Percentiles rank a stretch among this genome's conserved stretches.
Evolutionary conservation across 53 echinoderm and acorn worm genomes (phyloP).

Genomic region (Paelopatides confundens): DNA sequence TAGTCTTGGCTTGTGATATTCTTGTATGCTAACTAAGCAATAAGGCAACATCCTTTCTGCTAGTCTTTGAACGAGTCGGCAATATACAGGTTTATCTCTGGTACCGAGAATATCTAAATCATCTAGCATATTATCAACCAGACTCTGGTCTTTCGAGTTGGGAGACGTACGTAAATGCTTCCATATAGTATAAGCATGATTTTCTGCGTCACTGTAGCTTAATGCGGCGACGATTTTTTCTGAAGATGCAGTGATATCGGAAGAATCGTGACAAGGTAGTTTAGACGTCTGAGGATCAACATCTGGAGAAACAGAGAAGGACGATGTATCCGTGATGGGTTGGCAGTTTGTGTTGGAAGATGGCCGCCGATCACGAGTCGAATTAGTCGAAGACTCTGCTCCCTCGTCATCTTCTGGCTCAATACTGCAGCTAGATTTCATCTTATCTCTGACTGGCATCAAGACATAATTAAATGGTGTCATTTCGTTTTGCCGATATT

Average conservation of each 20-base stretch:
- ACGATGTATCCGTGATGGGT: constrained; percentile 42
- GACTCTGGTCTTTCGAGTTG: constrained; percentile 79
- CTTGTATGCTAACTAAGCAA: constrained; percentile 72
- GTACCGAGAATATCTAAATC: constrained; percentile 86
- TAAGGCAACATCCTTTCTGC: constrained; percentile 85
- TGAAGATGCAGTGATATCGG: constrained; percentile 42
- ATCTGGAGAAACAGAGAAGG: constrained; percentile 39
- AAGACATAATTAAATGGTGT: constrained; percentile 41
- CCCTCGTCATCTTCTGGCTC: constrained; percentile 24
- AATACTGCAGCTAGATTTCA: constrained; percentile 5
- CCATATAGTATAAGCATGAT: constrained; percentile 85
- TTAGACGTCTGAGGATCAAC: constrained; percentile 32
- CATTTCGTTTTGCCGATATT: background rate
- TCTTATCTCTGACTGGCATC: constrained; percentile 41
- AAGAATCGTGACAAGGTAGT: constrained; percentile 45
- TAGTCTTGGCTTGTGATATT: constrained; percentile 35
- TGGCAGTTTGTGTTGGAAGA: constrained; percentile 12
- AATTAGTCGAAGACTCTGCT: constrained; percentile 27
- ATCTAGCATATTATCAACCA: constrained; percentile 78
- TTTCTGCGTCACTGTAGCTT: constrained; percentile 82
- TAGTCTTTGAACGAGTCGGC: constrained; percentile 86
- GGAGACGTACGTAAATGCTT: constrained; percentile 79
- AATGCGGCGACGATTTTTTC: constrained; percentile 83
- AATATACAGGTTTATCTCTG: constrained; percentile 79
- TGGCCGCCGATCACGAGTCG: constrained; percentile 29